Base-by-base conservation (phyloP, 2,113 vertebrate genomes). In the Sebastes schlegelii region DNA sequence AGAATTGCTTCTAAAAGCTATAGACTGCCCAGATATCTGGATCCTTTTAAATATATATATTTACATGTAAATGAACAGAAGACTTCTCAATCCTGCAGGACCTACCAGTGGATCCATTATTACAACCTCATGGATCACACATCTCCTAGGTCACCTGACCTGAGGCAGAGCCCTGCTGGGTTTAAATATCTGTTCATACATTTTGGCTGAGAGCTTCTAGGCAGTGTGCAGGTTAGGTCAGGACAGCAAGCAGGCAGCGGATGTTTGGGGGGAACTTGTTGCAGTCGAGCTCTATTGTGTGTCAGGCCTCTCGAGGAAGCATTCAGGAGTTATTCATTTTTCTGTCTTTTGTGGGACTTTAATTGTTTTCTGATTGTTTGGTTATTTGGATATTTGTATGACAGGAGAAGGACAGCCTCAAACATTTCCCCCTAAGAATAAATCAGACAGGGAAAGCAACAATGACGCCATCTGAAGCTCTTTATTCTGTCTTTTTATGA, bases 401-500 rank as follows among this genome's bases (percentile, higher is more conserved):
- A 54, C n/a, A 34, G n/a, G 1, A 45, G 49, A 63, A 68, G 2
- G 49, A 52, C 49, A 26, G 21, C 1, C 14, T 45, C 34, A 48
- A 63, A 42, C 60, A n/a, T 4, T 34, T 42, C 67, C 19, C 45
- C 14, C 10, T 42, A 12, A 61, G 8, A 43, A n/a, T 26, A 9
- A 51, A 64, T 10, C 11, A 19, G 0, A n/a, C 11, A 74, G 21
- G 14, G 11, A 77, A 55, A 73, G 23, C 60, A 71, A 43, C 66
- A 34, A 34, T 34, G 34, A 34, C 34, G 3, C 34, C 34, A 34
- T 43, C 14, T 16, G 6, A 48, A 58, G 21, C 48, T 85, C 26
- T 8, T 34, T 64, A 40, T 80, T 51, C 60, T 58, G 11, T 57
- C 51, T 60, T 54, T 79, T 60, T 42, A 77, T 74, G 43, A 71